Conservation (phyloP, 2,113 vertebrate genomes). For the Synchiropus splendidus region DNA sequence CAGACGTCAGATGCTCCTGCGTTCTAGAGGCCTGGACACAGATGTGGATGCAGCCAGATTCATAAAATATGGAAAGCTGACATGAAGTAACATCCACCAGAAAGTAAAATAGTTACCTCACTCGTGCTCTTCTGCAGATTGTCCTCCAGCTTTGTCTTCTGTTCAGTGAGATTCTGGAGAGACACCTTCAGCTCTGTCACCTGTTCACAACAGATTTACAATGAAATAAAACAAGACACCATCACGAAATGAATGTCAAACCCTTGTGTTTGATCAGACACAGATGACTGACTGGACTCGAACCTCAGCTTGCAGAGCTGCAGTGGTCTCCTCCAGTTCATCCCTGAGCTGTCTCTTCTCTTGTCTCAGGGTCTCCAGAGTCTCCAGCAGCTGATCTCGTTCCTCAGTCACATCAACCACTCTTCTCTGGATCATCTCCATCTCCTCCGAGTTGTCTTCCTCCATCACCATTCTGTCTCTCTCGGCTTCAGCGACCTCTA, state of each 20-base stretch:
- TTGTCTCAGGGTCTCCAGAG: conserved; percentile 17
- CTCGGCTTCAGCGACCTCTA: conserved; percentile 17
- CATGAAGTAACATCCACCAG: too few relatives aligned
- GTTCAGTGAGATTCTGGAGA: neutral
- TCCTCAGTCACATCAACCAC: conserved; percentile 28
- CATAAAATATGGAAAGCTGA: too few relatives aligned
- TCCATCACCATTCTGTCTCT: conserved; percentile 20
- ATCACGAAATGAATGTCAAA: neutral
- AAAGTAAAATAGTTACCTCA: too few relatives aligned
- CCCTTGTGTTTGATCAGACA: too few relatives aligned
- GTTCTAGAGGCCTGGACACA: too few relatives aligned
- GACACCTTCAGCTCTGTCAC: neutral
- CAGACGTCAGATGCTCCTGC: too few relatives aligned
- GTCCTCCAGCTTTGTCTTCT: too few relatives aligned
- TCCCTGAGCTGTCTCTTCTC: conserved; percentile 29
- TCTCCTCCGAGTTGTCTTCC: conserved; percentile 2
- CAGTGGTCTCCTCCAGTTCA: conserved; percentile 31
- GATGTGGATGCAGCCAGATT: too few relatives aligned
- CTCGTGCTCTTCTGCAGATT: too few relatives aligned
- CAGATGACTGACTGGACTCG: too few relatives aligned
- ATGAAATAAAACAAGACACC: neutral
- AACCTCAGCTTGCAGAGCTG: conserved; percentile 2
- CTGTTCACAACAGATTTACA: neutral
- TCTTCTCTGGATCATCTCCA: conserved; percentile 15
- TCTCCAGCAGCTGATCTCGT: conserved; percentile 29